These are phyloP conservation scores for Melanotaenia parkinsoni DNA, from an alignment of 2,797 vertebrate species.

Conservation along the genomic window DNA sequence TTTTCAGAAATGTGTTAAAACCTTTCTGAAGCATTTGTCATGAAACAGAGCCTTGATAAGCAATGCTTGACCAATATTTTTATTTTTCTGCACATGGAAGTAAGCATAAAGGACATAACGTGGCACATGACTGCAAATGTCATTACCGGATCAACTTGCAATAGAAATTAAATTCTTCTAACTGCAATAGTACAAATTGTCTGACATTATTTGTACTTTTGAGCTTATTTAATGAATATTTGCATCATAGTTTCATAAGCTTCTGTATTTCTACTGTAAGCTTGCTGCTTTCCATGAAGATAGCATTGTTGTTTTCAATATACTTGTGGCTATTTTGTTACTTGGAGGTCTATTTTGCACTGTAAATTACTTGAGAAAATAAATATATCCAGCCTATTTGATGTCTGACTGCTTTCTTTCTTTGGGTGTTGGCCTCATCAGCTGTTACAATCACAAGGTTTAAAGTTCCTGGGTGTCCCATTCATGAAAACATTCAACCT, in stretches of 20 bases:
- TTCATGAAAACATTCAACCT: conserved; percentile 68
- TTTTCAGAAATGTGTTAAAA: conserved; percentile 28
- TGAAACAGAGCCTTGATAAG: conserved; percentile 37
- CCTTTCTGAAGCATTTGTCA: conserved; percentile 38
- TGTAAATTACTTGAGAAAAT: conserved; percentile 76
- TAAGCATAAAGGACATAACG: conserved; percentile 12
- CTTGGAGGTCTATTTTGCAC: conserved; percentile 81
- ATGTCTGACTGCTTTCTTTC: conserved; percentile 64
- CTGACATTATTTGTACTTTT: conserved; percentile 33
- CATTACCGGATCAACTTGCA: conserved; percentile 24
- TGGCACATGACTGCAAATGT: conserved; percentile 54
- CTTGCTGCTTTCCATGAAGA: conserved; percentile 66
- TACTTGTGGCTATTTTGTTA: conserved; percentile 81
- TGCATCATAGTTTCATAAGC: conserved; percentile 28
- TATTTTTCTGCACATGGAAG: conserved; percentile 39
- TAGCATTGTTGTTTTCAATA: conserved; percentile 65
- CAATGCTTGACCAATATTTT: conserved; percentile 20
- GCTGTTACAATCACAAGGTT: conserved; percentile 33
- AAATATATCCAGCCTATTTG: conserved; percentile 69
- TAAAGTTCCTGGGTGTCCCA: conserved; percentile 56
- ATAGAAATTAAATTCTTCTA: conserved; percentile 23
- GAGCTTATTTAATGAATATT: conserved; percentile 42
- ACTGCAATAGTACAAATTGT: conserved; percentile 47
- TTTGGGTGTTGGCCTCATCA: conserved; percentile 46
- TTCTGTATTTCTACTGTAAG: conserved; percentile 52